Conservation (phyloP, 2,113 vertebrate genomes). For the Eudyptes chrysolophus region DNA sequence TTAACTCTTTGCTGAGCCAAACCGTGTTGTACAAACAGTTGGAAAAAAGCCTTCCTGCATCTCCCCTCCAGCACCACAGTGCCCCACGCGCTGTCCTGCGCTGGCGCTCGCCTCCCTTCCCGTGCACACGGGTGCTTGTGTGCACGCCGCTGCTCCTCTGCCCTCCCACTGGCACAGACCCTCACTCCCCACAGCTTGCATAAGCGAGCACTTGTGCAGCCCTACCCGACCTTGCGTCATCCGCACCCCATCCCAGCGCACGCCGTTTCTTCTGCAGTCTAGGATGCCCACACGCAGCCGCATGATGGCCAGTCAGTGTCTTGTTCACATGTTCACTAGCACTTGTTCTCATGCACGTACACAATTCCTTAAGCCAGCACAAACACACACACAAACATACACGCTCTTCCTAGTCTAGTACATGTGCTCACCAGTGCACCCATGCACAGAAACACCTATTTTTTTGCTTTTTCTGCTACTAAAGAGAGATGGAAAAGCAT, state of each 20-base stretch:
- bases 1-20: slow-evolving; percentile 69
- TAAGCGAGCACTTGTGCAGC: neutral
- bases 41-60: neutral
- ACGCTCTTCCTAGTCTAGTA: neutral
- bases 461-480: neutral
- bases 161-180: neutral
- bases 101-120: neutral
- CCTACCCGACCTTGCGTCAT: neutral
- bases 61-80: neutral
- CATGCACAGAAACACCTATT: neutral
- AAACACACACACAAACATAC: neutral
- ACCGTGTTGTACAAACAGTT: neutral
- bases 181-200: accelerated
- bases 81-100: accelerated
- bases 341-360: neutral
- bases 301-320: accelerated
- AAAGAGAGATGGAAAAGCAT: neutral
- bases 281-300: accelerated
- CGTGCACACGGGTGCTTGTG: accelerated
- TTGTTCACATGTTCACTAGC: neutral
- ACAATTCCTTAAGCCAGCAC: neutral
- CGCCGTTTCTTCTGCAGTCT: accelerated
- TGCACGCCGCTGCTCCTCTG: neutral
- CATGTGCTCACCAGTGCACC: neutral
- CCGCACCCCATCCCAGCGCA: accelerated